phyloP scores from a whole-genome alignment of 2,113 vertebrate genomes.

The Platysternon megacephalum region DNA sequence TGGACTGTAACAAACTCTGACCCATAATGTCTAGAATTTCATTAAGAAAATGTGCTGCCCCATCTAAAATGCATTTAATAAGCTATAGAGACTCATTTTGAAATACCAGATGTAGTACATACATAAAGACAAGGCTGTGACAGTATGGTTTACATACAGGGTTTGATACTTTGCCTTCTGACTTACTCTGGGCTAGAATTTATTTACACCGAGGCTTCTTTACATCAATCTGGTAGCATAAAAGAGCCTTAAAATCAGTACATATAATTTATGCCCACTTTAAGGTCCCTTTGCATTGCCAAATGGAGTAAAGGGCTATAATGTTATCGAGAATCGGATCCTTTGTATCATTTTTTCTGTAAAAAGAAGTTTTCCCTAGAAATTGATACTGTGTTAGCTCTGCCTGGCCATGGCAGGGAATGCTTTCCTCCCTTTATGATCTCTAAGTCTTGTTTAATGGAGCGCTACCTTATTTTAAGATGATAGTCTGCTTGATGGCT shows the following conservation, averaged over 20 bases:
- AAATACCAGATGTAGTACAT: neutral
- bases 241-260: neutral
- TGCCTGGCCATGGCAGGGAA: neutral
- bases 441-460: neutral
- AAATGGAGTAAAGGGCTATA: neutral
- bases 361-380: neutral
- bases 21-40: neutral
- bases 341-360: neutral
- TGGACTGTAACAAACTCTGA: neutral
- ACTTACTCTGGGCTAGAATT: neutral
- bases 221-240: neutral
- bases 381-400: neutral
- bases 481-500: neutral
- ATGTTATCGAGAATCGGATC: neutral
- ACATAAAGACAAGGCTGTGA: too few species aligned
- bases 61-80: neutral
- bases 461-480: neutral
- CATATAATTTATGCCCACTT: neutral
- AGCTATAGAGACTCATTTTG: neutral
- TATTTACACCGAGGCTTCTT: neutral
- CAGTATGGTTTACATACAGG: neutral
- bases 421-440: neutral
- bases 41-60: neutral
- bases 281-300: neutral
- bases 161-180: neutral